phyloP scores from a whole-genome alignment of 35 echinoderm and acorn worm genomes.

The Apostichopus californicus region DNA sequence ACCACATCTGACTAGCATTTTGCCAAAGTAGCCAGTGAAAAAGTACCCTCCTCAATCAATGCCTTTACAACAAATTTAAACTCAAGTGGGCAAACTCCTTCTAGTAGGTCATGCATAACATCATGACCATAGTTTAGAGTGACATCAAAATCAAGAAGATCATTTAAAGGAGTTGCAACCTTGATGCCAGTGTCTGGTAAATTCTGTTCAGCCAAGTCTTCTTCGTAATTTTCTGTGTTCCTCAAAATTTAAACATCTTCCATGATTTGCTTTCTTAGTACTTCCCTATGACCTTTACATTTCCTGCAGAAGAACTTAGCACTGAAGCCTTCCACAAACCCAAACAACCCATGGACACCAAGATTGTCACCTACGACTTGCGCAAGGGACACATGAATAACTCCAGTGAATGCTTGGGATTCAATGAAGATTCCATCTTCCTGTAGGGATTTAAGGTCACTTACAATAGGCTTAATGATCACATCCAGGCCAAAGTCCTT shows the following conservation, averaged over 20 bases:
- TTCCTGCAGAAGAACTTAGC: slow-evolving; percentile 60
- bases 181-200: slow-evolving; percentile 2
- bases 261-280: slow-evolving; percentile 18
- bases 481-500: slow-evolving; percentile 62
- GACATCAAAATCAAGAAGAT: slow-evolving; percentile 27
- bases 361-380: slow-evolving; percentile 80
- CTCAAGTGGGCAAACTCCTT: slow-evolving; percentile 45
- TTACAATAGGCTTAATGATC: background rate
- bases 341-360: slow-evolving; percentile 61
- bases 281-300: slow-evolving; percentile 55
- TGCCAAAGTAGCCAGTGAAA: slow-evolving; percentile 53
- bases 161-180: slow-evolving; percentile 10
- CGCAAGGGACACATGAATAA: slow-evolving; percentile 48
- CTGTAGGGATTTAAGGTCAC: slow-evolving; percentile 24
- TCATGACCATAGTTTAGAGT: slow-evolving; percentile 45
- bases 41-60: slow-evolving; percentile 48
- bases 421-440: slow-evolving; percentile 25
- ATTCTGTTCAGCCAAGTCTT: slow-evolving; percentile 12
- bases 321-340: slow-evolving; percentile 58
- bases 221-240: slow-evolving; percentile 35
- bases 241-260: slow-evolving; percentile 38
- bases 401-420: slow-evolving; percentile 35
- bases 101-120: slow-evolving; percentile 36
- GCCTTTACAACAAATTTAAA: slow-evolving; percentile 32
- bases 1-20: slow-evolving; percentile 69